These are phyloP conservation scores for Acanthurus lineatus DNA, from an alignment of 2,797 vertebrate species.

Conservation along the genomic window DNA sequence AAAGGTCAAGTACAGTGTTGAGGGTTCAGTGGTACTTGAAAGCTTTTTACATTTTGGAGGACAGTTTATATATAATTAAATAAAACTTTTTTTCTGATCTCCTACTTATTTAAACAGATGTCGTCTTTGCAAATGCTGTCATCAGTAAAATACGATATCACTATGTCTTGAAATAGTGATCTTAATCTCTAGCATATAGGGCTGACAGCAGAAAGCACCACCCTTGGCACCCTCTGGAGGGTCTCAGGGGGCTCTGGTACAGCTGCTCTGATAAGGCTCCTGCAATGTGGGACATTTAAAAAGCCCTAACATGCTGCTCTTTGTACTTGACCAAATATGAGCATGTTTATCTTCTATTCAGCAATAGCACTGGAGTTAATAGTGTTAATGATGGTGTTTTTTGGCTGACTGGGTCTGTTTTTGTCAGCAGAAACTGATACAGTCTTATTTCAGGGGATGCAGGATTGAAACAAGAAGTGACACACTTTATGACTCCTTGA, in stretches of 20 bases:
- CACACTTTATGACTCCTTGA: neutral
- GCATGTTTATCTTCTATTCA: constrained; percentile 24
- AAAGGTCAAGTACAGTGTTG: constrained; percentile 1
- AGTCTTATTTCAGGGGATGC: neutral
- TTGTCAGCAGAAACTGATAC: constrained; percentile 1
- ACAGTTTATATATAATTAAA: neutral
- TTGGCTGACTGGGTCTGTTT: constrained; percentile 18
- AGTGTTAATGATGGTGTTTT: constrained; percentile 1
- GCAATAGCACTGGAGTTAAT: constrained; percentile 8
- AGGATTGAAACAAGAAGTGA: neutral
- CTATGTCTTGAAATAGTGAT: constrained; percentile 66
- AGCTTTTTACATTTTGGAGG: neutral
- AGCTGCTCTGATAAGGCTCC: constrained; percentile 59
- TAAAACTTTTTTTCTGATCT: constrained; percentile 13
- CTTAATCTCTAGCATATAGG: constrained; percentile 61
- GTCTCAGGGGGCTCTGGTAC: constrained; percentile 51
- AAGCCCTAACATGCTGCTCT: constrained; percentile 22
- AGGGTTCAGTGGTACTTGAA: neutral
- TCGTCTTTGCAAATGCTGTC: constrained; percentile 39
- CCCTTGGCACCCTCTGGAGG: constrained; percentile 49
- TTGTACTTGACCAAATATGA: constrained; percentile 39
- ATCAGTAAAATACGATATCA: constrained; percentile 57
- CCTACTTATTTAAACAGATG: neutral
- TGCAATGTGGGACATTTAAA: constrained; percentile 52
- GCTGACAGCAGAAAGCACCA: constrained; percentile 44